phyloP scores from a whole-genome alignment of 2,113 vertebrate genomes.

The Brachyhypopomus gauderio region DNA sequence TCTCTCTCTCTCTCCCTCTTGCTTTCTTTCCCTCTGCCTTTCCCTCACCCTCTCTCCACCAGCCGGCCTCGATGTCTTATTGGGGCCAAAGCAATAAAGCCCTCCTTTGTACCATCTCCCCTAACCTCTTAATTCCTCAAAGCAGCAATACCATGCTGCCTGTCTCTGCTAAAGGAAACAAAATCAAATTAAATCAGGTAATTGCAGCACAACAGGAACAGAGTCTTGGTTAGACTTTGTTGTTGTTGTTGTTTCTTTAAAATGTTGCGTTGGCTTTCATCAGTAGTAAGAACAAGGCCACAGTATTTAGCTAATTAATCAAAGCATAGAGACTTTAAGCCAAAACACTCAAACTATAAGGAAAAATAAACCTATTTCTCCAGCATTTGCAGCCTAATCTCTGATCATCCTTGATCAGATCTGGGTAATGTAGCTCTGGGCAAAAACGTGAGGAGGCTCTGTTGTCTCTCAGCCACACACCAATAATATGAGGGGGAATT shows the following conservation, averaged over 20 bases:
- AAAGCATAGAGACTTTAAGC: slow-evolving; percentile 1
- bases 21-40: slow-evolving; percentile 43
- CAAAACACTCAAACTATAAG: neutral
- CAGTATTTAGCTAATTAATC: slow-evolving; percentile 5
- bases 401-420: slow-evolving; percentile 62
- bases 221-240: neutral
- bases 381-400: slow-evolving; percentile 62
- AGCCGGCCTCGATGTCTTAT: slow-evolving; percentile 72
- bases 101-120: slow-evolving; percentile 71
- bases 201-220: slow-evolving; percentile 65
- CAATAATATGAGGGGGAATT: slow-evolving; percentile 78
- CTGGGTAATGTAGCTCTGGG: slow-evolving; percentile 76
- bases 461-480: slow-evolving; percentile 77
- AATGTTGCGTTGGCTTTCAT: slow-evolving; percentile 34
- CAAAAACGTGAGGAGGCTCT: slow-evolving; percentile 73
- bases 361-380: slow-evolving; percentile 55
- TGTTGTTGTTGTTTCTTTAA: neutral
- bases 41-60: slow-evolving; percentile 1
- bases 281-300: slow-evolving; percentile 10
- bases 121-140: slow-evolving; percentile 77
- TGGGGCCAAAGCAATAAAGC: slow-evolving; percentile 74
- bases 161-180: slow-evolving; percentile 74
- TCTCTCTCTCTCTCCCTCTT: slow-evolving; percentile 52
- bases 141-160: slow-evolving; percentile 72
- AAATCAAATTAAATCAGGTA: slow-evolving; percentile 68